Percentiles rank a stretch among this genome's conserved stretches.
Evolutionary conservation across 2,888 invertebrate genomes (phyloP).

Genomic region (Pecten maximus): DNA sequence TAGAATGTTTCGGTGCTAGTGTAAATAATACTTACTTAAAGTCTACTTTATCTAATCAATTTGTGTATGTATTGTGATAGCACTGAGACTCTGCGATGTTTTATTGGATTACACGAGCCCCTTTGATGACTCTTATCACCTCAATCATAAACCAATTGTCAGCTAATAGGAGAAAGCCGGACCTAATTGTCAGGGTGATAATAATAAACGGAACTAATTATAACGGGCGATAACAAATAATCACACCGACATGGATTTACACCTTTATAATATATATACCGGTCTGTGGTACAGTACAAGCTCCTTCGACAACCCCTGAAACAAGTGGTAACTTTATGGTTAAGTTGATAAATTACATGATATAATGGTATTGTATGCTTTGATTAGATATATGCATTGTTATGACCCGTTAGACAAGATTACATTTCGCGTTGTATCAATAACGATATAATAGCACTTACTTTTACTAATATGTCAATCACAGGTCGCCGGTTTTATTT

Average conservation of each 20-base stretch:
- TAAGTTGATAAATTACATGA: background rate
- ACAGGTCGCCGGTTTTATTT: no score
- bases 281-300: background rate
- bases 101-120: slow-evolving; percentile 18
- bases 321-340: background rate
- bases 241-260: background rate
- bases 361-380: background rate
- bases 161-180: slow-evolving; percentile 32
- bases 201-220: slow-evolving; percentile 26
- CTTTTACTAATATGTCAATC: no score
- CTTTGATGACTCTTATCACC: slow-evolving; percentile 21
- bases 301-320: background rate
- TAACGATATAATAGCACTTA: background rate
- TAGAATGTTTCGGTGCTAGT: background rate
- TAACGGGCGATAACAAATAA: slow-evolving; percentile 6
- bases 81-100: background rate
- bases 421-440: background rate
- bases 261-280: background rate
- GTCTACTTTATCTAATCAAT: background rate
- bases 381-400: background rate
- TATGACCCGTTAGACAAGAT: background rate
- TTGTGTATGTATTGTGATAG: slow-evolving; percentile 21
- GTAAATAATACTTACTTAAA: background rate
- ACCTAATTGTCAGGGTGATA: slow-evolving; percentile 22
- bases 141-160: slow-evolving; percentile 31